Base-by-base conservation (phyloP, 2,888 invertebrate genomes). In the Drosophila stalkeri region DNA sequence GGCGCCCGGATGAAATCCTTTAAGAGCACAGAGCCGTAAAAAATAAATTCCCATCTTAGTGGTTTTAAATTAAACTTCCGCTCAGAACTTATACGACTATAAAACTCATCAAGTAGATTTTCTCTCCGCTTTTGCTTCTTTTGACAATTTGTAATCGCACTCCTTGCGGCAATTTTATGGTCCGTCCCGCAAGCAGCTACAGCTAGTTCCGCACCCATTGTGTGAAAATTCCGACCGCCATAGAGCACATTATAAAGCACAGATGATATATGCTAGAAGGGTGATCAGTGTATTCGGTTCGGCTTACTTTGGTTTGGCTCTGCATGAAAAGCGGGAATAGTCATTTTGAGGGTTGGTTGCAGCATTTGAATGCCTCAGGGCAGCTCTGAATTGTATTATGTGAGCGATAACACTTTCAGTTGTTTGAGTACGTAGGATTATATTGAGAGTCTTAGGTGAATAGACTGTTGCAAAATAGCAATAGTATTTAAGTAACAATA, bases 41-140 rank as follows among this genome's bases (percentile, higher is more conserved):
- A 76, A 73, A 62, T 54, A 68, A 82, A 74, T 64, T 77, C 71
- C 60, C 71, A 71, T 74, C 74, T 80, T 82, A 66, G 64, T 77
- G 81, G 71, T 65, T 80, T 81, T 71, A 81, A 80, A 77, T 80
- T 80, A 81, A 81, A 72, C 60, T 65, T 63, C 72, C 35, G 44
- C 1, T 35, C 49, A 66, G 65, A 64, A 77, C 51, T 75, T 65
- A 68, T 47, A 64, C 52, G 66, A 75, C 82, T 79, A 82, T 80
- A 80, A 80, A 72, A 80, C 59, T 62, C 64, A 52, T 51, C 35
- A 44, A 39, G 16, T 43, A 55, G 27, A 43, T 46, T 66, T 63
- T 43, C 57, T 33, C 16, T 39, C 18, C 23, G 20, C 41, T 31
- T 14, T 41, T n/a, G 16, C 51, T 61, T 60, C 75, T 59, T 70